Conservation (phyloP, 1,140 invertebrate genomes). For the Drosophila chauvacae region DNA sequence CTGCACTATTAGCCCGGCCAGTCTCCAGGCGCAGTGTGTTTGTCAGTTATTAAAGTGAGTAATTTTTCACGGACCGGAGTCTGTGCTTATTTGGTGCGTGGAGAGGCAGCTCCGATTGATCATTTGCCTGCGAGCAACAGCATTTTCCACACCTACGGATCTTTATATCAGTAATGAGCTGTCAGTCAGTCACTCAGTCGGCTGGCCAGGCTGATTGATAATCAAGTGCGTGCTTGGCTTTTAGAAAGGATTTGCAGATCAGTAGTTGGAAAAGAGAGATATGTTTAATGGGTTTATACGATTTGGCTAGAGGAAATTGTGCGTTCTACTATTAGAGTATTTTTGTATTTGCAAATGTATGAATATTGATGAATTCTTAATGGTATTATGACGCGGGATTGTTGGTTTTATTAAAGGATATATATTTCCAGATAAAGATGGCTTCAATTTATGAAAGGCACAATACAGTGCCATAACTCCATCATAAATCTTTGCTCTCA, state of each 20-base stretch:
- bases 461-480: too few species aligned
- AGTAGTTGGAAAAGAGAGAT: background rate
- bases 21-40: constrained; percentile 46
- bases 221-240: constrained; percentile 57
- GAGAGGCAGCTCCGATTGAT: constrained; percentile 38
- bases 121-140: constrained; percentile 55
- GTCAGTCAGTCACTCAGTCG: constrained; percentile 61
- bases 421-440: too few species aligned
- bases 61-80: constrained; percentile 62
- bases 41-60: constrained; percentile 73
- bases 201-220: constrained; percentile 68
- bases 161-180: constrained; percentile 55
- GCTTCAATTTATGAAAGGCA: too few species aligned
- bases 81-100: constrained; percentile 40
- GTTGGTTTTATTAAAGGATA: background rate
- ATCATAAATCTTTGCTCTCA: too few species aligned
- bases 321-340: background rate
- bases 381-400: too few species aligned
- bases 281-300: constrained; percentile 12
- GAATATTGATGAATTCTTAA: background rate
- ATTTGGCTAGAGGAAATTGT: background rate
- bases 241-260: constrained; percentile 68
- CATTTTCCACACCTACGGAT: constrained; percentile 74
- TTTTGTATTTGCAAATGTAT: background rate
- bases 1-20: constrained; percentile 25